Conservation (phyloP, 1,140 invertebrate species). For the Leucophenga varia region DNA sequence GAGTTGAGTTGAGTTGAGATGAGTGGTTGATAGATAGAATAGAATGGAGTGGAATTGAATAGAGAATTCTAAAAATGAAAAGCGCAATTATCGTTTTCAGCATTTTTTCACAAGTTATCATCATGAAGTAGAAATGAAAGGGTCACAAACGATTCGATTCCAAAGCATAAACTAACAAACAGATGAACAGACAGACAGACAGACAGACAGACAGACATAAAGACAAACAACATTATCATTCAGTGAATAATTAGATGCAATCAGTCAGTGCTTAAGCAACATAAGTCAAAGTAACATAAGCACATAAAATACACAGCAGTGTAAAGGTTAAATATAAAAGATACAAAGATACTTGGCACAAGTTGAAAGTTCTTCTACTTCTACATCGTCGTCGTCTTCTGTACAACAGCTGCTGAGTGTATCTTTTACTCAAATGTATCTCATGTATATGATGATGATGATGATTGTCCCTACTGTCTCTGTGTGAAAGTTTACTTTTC, state of each 20-base stretch:
- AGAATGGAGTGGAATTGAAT: conserved; percentile 13
- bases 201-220: conserved; percentile 20
- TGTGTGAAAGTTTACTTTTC: no score
- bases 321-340: no score
- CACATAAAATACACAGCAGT: not conserved
- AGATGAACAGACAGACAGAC: conserved; percentile 30
- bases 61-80: no score
- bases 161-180: conserved; percentile 27
- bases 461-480: no score
- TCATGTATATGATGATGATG: no score
- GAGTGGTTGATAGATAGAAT: no score
- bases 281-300: conserved; percentile 42
- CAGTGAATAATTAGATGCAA: conserved; percentile 54
- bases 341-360: no score
- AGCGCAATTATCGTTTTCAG: conserved; percentile 35
- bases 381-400: no score
- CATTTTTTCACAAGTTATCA: no score
- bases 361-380: no score
- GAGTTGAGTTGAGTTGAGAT: conserved; percentile 16
- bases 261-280: conserved; percentile 50
- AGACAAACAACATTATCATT: conserved; percentile 51
- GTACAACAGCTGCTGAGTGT: no score
- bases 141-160: conserved; percentile 30
- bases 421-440: no score
- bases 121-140: not conserved